Percentiles rank a stretch among this genome's conserved stretches.
These are phyloP conservation scores for Callocephalon fimbriatum DNA, from an alignment of 2,113 vertebrate genomes.

Conservation along the genomic window DNA sequence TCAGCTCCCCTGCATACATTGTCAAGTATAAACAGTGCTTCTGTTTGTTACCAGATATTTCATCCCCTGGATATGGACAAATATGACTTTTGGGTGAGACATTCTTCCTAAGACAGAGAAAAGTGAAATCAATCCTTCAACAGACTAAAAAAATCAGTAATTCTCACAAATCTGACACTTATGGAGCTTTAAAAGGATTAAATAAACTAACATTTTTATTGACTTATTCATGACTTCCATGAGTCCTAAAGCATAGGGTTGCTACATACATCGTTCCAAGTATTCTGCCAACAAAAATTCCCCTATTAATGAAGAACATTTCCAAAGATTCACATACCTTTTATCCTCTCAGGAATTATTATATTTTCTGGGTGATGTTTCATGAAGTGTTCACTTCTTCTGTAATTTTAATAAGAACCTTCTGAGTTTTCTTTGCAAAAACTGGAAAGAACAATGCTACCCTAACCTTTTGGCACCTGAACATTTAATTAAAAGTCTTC, in stretches of 20 bases:
- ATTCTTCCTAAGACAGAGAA: slow-evolving; percentile 1
- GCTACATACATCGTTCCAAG: neutral
- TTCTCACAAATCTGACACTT: neutral
- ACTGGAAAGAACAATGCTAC: neutral
- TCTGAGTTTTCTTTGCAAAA: slow-evolving; percentile 8
- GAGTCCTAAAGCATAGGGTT: neutral
- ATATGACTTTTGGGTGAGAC: neutral
- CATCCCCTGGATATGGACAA: neutral
- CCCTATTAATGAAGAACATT: neutral
- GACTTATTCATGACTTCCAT: neutral
- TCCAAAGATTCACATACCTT: neutral
- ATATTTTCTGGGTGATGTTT: neutral
- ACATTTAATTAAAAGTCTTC: slow-evolving; percentile 25
- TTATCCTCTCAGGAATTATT: neutral
- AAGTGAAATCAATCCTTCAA: slow-evolving; percentile 12
- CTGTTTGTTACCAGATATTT: neutral
- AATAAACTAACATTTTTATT: slow-evolving; percentile 17
- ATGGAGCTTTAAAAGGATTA: slow-evolving; percentile 6
- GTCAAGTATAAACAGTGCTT: neutral
- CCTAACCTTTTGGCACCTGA: neutral
- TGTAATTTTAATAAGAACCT: neutral
- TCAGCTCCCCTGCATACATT: neutral
- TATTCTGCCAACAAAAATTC: neutral
- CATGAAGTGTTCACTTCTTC: neutral
- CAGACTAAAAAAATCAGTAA: neutral